Evolutionary conservation across 2,113 vertebrate genomes (phyloP), one percentile per base, ranked within the genome.

Genomic region (Vulpes ferrilata): DNA sequence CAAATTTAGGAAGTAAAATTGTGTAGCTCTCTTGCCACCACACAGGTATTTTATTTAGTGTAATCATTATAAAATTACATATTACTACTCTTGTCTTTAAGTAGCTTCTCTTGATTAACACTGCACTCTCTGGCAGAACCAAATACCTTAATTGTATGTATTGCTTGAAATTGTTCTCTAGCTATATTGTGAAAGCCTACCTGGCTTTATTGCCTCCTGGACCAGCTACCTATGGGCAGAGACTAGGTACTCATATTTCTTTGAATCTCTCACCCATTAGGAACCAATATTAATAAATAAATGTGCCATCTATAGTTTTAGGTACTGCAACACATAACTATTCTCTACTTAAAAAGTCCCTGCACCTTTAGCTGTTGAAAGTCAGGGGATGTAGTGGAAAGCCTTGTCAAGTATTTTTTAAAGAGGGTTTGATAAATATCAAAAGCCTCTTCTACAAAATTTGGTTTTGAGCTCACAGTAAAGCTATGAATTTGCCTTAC

Each of bases 331-430:
- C 4, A 35, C 16, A 71, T 43, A 95, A 71, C 35, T 4, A 19
- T 88, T 71, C 30, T 12, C 71, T 69, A 16, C 35, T 13, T 38
- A 69, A n/a, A 32, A 92, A 69, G 4, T 67, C 48, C 35, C 51
- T 48, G 23, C 13, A 25, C 38, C 8, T 64, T 62, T 65, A 65
- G 57, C 27, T 74, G 23, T 89, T 59, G 17, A 48, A 51, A 65
- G 71, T 65, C 11, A 35, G 59, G 19, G 15, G 13, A 48, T 85
- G 25, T 32, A 16, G 38, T 3, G 20, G 60, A 83, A 35, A 10
- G n/a, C n/a, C 62, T 69, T 95, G 27, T 60, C 48, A 94, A 51
- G 51, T 17, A 43, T 48, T 89, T 95, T 92, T 88, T 89, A 10
- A 38, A 67, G 43, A 90, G 22, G 22, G 1, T 81, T 86, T 64